Base-by-base conservation (phyloP, 2,113 vertebrate genomes). In the Alethe diademata region DNA sequence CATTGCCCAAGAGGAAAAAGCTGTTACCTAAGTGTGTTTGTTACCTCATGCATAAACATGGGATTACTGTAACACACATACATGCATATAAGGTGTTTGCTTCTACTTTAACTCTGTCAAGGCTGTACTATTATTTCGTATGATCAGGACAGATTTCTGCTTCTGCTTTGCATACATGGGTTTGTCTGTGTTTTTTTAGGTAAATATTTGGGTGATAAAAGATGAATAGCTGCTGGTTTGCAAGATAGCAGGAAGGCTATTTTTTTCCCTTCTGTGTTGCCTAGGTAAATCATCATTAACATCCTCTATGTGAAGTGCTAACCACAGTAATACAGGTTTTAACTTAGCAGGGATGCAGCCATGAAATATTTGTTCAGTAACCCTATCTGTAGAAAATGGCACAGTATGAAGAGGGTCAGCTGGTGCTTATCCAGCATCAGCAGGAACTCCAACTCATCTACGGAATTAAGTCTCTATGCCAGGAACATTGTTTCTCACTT, bases 11-110 rank as follows among this genome's bases (percentile, higher is more conserved):
- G 97, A 98, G 98, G 97, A 97, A 97, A 98, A 97, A 97, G 94
- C 97, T 98, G 97, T 98, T 97, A 97, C 93, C 58, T 96, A 98
- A 98, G 98, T 97, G 97, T 95, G 97, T 97, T 94, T 98, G 96
- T 96, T 97, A 97, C 91, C 93, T 98, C 98, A 99, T 98, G 98
- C 98, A 98, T 98, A 98, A 98, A 98, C 96, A 97, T 97, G 92
- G 96, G 74, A 97, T 97, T 97, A 96, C 96, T 97, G 96, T 91
- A 97, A 97, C 87, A 91, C 92, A 96, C 93, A 97, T 92, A 97
- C 96, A 91, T 79, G 90, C 95, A 95, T 65, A 94, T 71, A 65
- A 5, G 43, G 92, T 72, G 28, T 81, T 97, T 81, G 69, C 76
- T 94, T 84, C 88, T 62, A 92, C 66, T 95, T 93, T 92, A 95